Percentiles rank a stretch among this genome's conserved stretches.
phyloP scores from a whole-genome alignment of 2,797 vertebrate species.

The Vultur gryphus region DNA sequence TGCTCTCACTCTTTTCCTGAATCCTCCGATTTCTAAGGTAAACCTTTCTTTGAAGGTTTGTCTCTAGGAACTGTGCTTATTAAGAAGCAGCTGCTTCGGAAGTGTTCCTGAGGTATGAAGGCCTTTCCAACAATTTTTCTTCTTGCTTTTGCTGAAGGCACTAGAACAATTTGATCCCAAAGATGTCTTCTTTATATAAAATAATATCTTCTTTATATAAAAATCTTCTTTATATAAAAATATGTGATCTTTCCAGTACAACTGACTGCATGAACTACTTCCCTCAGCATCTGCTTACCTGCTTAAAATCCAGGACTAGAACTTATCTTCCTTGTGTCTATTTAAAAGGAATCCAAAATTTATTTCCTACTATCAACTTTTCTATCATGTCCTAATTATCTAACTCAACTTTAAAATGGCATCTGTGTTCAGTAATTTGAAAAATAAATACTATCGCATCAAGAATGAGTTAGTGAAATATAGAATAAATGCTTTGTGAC shows the following conservation, averaged over 20 bases:
- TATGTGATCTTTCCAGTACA: neutral
- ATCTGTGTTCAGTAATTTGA: neutral
- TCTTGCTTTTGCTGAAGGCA: neutral
- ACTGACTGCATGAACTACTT: neutral
- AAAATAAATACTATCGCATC: neutral
- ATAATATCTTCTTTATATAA: neutral
- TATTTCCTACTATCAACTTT: neutral
- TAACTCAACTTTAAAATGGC: neutral
- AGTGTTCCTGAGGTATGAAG: neutral
- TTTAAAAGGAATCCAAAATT: neutral
- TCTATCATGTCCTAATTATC: neutral
- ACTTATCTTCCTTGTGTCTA: neutral
- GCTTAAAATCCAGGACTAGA: neutral
- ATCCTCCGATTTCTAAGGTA: neutral
- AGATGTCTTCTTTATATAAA: neutral
- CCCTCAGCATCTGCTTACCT: neutral
- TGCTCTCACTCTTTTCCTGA: neutral
- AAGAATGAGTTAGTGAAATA: neutral
- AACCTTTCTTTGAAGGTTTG: neutral
- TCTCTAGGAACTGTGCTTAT: neutral
- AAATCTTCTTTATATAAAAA: neutral
- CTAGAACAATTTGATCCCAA: neutral
- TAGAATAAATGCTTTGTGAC: neutral
- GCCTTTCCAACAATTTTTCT: neutral
- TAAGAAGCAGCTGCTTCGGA: neutral